Conservation (phyloP, 2,888 invertebrate genomes). For the Mesorhabditis spiculigera region DNA sequence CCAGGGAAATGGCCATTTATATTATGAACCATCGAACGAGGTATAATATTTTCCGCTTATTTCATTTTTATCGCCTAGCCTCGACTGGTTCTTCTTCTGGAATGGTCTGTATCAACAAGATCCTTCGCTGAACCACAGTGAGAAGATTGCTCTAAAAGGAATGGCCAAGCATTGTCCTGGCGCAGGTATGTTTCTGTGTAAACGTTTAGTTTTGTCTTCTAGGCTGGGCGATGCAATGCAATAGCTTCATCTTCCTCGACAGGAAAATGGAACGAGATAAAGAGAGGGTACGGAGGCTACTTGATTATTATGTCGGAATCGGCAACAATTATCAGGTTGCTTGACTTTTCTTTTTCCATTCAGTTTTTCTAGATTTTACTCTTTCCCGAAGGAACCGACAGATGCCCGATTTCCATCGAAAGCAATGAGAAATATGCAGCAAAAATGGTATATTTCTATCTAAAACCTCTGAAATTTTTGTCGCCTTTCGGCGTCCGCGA, state of each 20-base stretch:
- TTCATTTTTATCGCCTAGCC: constrained; percentile 41
- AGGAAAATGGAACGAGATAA: constrained; percentile 78
- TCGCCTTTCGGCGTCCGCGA: too few species aligned
- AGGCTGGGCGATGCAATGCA: constrained; percentile 77
- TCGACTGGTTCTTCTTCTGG: constrained; percentile 89
- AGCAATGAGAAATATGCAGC: constrained; percentile 74
- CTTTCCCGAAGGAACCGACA: constrained; percentile 83
- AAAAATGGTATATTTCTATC: constrained; percentile 13
- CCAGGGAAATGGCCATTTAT: constrained; percentile 73
- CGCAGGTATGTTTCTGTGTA: constrained; percentile 20
- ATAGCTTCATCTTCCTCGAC: constrained; percentile 78
- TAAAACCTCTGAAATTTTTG: too few species aligned
- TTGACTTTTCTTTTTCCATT: not conserved
- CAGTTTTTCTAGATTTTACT: constrained; percentile 69
- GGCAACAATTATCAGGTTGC: constrained; percentile 65
- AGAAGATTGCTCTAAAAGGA: constrained; percentile 78
- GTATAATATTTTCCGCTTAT: constrained; percentile 10
- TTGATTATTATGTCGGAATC: constrained; percentile 73
- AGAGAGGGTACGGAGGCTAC: constrained; percentile 68
- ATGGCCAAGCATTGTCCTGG: constrained; percentile 46
- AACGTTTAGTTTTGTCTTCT: not conserved
- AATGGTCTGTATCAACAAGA: constrained; percentile 74
- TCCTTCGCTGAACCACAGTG: constrained; percentile 61
- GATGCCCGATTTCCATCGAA: constrained; percentile 70
- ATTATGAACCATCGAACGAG: constrained; percentile 77